Percentiles rank a stretch among this genome's conserved stretches.
Evolutionary conservation across 2,113 vertebrate species (phyloP).

Genomic region (Pelecanoides urinatrix): DNA sequence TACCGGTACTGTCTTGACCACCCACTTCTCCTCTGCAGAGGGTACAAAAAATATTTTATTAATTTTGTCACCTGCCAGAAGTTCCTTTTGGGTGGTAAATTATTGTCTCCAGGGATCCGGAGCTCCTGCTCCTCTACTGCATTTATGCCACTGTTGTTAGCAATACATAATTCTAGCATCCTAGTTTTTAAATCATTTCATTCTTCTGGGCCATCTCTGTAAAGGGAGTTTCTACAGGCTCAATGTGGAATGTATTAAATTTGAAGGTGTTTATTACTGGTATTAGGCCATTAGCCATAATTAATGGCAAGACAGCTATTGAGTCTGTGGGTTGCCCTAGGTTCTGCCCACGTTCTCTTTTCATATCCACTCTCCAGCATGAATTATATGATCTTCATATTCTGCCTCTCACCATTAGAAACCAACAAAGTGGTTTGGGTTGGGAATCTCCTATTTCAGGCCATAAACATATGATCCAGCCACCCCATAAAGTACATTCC

Average conservation of each 20-base stretch:
- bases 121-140: fast-evolving
- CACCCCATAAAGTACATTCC: constrained; percentile 1
- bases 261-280: not conserved
- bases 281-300: not conserved
- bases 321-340: not conserved
- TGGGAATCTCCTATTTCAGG: constrained; percentile 28
- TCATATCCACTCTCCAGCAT: not conserved
- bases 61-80: not conserved
- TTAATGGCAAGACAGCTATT: not conserved
- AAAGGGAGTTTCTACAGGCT: not conserved
- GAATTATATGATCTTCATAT: not conserved
- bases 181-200: not conserved
- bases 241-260: not conserved
- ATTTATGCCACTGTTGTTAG: not conserved
- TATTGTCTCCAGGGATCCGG: not conserved
- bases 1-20: not conserved
- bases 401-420: not conserved
- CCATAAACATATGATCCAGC: constrained; percentile 4
- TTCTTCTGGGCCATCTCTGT: not conserved
- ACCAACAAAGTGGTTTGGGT: not conserved
- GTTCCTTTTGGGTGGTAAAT: not conserved
- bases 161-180: not conserved
- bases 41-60: not conserved
- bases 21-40: not conserved
- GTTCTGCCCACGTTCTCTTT: not conserved